Base-by-base conservation (phyloP, 1,140 invertebrate genomes). In the Gryon sp. region DNA sequence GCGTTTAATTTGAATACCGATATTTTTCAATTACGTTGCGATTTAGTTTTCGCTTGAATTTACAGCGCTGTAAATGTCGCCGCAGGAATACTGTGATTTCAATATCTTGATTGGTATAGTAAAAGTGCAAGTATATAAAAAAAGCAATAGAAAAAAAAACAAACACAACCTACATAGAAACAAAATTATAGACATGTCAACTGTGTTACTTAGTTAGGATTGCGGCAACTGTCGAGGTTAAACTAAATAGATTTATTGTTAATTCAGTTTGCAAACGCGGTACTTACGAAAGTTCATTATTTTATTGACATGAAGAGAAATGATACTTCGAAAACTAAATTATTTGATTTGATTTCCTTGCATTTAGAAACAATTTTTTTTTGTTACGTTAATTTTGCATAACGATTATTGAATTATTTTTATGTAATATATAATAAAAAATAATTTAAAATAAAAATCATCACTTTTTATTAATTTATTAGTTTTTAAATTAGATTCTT, bases 171-270 rank as follows among this genome's bases (percentile, higher is more conserved):
- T n/a, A 7, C 26, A 34, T 5, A 12, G 32, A 30, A 26, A 26
- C 16, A 24, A 20, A 48, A 48, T 48, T 48, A 48, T 16, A 48
- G 45, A 3, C 12, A 8, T 48, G 30, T 30, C 45, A 48, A 48
- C 45, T 48, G 45, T 12, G 24, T 28, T 28, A 30, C 45, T 48
- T 30, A 30, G 45, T 28, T 30, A 14, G 24, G 16, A 30, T 48
- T 15, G 32, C 14, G 32, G 32, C 32, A 34, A 34, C 32, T 34
- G 11, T 34, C 32, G 32, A 9, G 32, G 32, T 34, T 34, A 34
- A 34, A 34, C 32, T 34, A 34, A 34, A 9, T n/a, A 34, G 32
- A 34, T 34, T 34, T 34, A 34, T 34, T 34, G 32, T 34, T 34
- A 34, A 34, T 34, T 34, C 14, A 34, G 32, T 34, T 34, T 11